Conservation (phyloP, 1,140 invertebrate genomes). For the Battus philenor region DNA sequence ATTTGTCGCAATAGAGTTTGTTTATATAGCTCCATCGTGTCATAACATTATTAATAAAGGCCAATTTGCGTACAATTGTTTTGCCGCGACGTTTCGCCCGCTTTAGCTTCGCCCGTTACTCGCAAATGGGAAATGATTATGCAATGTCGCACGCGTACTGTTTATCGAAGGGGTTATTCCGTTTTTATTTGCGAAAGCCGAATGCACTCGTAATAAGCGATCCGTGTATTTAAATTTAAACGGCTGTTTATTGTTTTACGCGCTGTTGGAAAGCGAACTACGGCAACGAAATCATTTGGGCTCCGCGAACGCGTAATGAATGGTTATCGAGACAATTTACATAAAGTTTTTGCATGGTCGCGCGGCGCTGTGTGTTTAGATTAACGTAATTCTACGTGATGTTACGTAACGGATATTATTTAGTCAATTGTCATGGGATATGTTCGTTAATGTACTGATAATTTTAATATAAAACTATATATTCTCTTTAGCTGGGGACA, state of each 20-base stretch:
- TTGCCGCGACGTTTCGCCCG: slow-evolving; percentile 21
- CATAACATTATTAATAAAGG: slow-evolving; percentile 21
- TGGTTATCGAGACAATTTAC: no score
- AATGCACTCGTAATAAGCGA: slow-evolving; percentile 11
- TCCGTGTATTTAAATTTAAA: slow-evolving; percentile 12
- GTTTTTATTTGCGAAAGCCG: slow-evolving; percentile 13
- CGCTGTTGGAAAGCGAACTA: slow-evolving; percentile 4
- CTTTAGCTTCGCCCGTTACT: slow-evolving; percentile 15
- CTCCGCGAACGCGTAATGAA: no score
- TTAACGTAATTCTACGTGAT: no score
- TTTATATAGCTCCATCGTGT: slow-evolving; percentile 14
- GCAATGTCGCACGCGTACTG: slow-evolving; percentile 10
- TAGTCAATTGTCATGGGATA: no score
- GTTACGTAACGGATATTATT: no score
- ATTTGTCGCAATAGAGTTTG: slow-evolving; percentile 9
- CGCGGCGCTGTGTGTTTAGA: no score
- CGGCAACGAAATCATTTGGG: not conserved
- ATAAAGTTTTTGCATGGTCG: no score
- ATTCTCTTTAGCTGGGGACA: no score
- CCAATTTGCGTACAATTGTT: slow-evolving; percentile 24
- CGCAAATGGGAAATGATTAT: slow-evolving; percentile 15
- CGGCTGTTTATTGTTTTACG: slow-evolving; percentile 11
- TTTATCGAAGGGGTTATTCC: slow-evolving; percentile 14
- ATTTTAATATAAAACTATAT: no score
- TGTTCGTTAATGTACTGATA: no score